Evolutionary conservation across 2,797 vertebrate genomes (phyloP).

Genomic region (Hippoglossus hippoglossus): DNA sequence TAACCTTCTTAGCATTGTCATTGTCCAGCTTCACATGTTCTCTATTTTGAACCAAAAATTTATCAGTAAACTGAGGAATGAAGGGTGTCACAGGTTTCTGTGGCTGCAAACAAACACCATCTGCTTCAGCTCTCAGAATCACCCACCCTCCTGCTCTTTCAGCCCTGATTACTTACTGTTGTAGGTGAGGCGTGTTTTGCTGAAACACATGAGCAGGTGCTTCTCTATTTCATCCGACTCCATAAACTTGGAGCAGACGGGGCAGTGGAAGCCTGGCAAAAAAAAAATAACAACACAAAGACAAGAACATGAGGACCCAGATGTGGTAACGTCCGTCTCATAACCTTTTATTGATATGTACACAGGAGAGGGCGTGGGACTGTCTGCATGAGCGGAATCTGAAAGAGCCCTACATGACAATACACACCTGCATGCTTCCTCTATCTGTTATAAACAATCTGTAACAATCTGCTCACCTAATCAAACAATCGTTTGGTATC

Average conservation of each 20-base stretch:
- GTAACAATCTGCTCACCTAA: constrained; percentile 23
- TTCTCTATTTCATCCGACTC: constrained; percentile 95
- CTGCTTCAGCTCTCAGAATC: not conserved
- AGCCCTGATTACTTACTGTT: constrained; percentile 89
- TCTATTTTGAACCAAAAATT: not conserved
- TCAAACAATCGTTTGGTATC: not conserved
- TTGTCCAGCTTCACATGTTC: not conserved
- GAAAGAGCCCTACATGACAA: constrained; percentile 2
- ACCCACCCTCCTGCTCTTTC: not conserved
- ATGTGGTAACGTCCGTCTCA: constrained; percentile 1
- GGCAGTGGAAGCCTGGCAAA: constrained; percentile 94
- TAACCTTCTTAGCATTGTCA: not conserved
- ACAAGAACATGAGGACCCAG: constrained; percentile 37
- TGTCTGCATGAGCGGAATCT: constrained; percentile 13
- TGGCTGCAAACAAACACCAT: not conserved
- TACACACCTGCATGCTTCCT: constrained; percentile 13
- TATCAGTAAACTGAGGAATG: no score
- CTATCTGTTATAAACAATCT: constrained; percentile 36
- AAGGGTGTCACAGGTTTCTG: not conserved
- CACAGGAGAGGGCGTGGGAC: constrained; percentile 36
- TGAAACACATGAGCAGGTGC: constrained; percentile 98
- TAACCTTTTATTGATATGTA: constrained; percentile 43
- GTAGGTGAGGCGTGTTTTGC: constrained; percentile 95
- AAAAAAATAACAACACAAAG: constrained; percentile 39
- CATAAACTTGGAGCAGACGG: constrained; percentile 97